Percentiles rank a stretch among this genome's conserved stretches.
These are phyloP conservation scores for Sebastolobus alascanus DNA, from an alignment of 2,797 vertebrate genomes.

Conservation along the genomic window DNA sequence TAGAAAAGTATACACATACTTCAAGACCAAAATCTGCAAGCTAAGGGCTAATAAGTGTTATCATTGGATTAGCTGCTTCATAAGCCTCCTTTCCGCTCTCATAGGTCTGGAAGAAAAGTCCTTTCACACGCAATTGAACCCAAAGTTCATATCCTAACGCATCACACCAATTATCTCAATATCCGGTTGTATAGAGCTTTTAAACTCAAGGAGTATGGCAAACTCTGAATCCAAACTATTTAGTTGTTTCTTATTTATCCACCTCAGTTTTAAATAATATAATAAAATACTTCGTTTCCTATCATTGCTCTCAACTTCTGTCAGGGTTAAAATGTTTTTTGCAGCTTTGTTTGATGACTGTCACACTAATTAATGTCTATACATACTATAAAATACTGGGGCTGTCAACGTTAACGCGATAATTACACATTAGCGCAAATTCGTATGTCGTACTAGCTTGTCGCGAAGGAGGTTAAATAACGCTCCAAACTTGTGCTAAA, in stretches of 20 bases:
- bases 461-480: too few relatives aligned
- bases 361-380: background rate
- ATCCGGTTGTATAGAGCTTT: slow-evolving; percentile 49
- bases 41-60: slow-evolving; percentile 70
- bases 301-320: background rate
- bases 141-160: slow-evolving; percentile 67
- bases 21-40: slow-evolving; percentile 59
- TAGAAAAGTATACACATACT: slow-evolving; percentile 36
- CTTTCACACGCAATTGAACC: slow-evolving; percentile 73
- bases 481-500: too few relatives aligned
- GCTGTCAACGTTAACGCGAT: too few relatives aligned
- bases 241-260: background rate
- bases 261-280: background rate
- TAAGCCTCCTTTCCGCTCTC: slow-evolving; percentile 70
- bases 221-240: slow-evolving; percentile 23
- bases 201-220: slow-evolving; percentile 23
- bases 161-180: slow-evolving; percentile 58
- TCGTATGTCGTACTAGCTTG: too few relatives aligned
- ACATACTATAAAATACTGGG: background rate
- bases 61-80: slow-evolving; percentile 77
- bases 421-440: too few relatives aligned
- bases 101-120: slow-evolving; percentile 71
- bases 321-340: background rate
- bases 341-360: background rate
- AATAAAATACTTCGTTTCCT: background rate